A percentile compares a stretch with the other conserved stretches of the same genome.
phyloP scores from a whole-genome alignment of 1,140 invertebrate species.

The Scylla paramamosain region DNA sequence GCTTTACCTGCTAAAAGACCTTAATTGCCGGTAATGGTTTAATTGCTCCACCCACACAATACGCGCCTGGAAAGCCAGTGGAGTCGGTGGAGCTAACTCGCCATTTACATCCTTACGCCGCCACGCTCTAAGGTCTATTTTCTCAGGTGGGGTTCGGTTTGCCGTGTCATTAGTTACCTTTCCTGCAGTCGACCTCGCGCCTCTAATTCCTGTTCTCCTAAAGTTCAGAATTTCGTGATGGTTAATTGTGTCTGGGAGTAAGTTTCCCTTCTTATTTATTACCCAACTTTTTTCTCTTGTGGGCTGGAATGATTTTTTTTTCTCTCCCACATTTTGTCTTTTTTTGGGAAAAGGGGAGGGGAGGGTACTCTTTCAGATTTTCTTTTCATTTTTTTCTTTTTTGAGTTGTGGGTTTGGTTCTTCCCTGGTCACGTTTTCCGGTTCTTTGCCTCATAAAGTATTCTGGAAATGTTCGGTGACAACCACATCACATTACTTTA shows the following conservation, averaged over 20 bases:
- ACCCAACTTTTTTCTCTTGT: too few relatives aligned
- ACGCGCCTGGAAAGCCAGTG: neutral
- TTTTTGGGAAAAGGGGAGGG: too few relatives aligned
- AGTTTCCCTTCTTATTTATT: too few relatives aligned
- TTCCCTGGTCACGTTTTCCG: neutral
- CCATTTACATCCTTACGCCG: neutral
- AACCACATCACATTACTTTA: neutral
- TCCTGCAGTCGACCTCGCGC: neutral
- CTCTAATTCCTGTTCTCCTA: neutral
- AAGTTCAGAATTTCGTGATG: conserved; percentile 1
- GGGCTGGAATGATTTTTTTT: neutral
- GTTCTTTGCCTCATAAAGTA: neutral
- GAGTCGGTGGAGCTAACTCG: neutral
- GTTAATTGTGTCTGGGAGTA: neutral
- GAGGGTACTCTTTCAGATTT: too few relatives aligned
- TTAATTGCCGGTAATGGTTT: neutral
- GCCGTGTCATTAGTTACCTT: neutral
- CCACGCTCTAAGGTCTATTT: neutral
- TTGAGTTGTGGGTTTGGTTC: neutral
- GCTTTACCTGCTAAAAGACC: neutral
- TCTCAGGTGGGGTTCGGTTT: neutral
- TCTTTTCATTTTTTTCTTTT: neutral
- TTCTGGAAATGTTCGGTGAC: neutral
- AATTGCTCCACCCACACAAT: neutral
- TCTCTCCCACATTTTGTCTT: neutral